Base-by-base conservation (phyloP, 1,140 invertebrate genomes). In the Hermetia illucens region DNA sequence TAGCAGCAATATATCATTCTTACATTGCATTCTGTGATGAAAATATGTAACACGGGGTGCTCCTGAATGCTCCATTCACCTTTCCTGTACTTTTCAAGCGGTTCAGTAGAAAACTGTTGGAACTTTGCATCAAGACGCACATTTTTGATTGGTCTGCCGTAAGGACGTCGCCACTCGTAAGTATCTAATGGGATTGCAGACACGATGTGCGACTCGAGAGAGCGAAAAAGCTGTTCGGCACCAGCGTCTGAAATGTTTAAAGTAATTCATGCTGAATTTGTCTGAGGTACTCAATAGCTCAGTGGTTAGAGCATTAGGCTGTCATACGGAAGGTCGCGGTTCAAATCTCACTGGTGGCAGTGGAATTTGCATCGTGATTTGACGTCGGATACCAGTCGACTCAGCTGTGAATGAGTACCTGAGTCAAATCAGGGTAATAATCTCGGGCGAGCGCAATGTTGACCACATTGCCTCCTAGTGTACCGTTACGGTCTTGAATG, bases 11-110 rank as follows among this genome's bases (percentile, higher is more conserved):
- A 18, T 36, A 6, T 21, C 36, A 29, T 49, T 65, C 73, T 72
- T 70, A 90, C 86, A 46, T 75, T 72, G 66, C 90, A 94, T 63
- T 94, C 90, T 29, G 82, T 92, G 79, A 90, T 93, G 64, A 82
- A 97, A 36, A 89, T 89, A 62, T 97, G 89, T 53, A 97, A 81
- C 53, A 94, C 80, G 17, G 89, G 86, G 44, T 84, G 77, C 43
- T 84, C 79, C 32, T 90, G 68, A 18, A 94, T 68, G 51, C 81
- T 77, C 64, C 74, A 78, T 47, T 76, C 69, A 6, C 53, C 53
- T 33, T 60, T 56, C 18, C 53, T 63, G 30, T 51, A 61, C 46
- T 76, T 74, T 44, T 84, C 80, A 34, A 70, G 62, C 13, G 79
- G 74, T 18, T 85, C 54, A 43, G 78, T 70, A 47, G 72, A 74